phyloP scores from a whole-genome alignment of 2,888 invertebrate species.

The Trypoxylon attenuatum region DNA sequence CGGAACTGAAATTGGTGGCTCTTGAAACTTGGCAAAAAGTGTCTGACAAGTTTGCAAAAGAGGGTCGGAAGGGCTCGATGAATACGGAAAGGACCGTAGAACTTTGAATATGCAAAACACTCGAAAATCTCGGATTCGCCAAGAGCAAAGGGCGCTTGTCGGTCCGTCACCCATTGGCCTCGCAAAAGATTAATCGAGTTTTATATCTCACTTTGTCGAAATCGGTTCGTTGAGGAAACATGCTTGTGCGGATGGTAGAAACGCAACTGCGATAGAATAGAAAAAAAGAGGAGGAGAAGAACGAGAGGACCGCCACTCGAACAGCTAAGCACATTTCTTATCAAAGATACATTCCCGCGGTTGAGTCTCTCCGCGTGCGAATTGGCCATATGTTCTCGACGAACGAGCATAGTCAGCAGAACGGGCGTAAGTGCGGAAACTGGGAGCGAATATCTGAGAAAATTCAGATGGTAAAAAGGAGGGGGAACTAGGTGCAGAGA shows the following conservation, averaged over 20 bases:
- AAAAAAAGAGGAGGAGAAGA: background rate
- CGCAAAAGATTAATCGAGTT: background rate
- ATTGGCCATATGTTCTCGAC: constrained; percentile 2
- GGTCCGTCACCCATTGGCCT: no score
- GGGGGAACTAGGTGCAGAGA: background rate
- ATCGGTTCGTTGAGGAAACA: background rate
- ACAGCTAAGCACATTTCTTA: background rate
- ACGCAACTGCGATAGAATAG: background rate
- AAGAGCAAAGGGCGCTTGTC: background rate
- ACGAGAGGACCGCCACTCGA: background rate
- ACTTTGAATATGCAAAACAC: constrained; percentile 9
- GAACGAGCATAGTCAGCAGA: constrained; percentile 9
- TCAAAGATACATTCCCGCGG: background rate
- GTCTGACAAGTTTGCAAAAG: constrained; percentile 13
- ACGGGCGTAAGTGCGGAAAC: constrained; percentile 13
- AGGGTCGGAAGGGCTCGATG: background rate
- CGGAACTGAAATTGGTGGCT: constrained; percentile 22
- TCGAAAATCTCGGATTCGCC: background rate
- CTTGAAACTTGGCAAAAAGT: constrained; percentile 15
- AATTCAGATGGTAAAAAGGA: constrained; percentile 6
- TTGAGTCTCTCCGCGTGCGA: constrained; percentile 1
- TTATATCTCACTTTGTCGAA: background rate
- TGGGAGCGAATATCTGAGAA: constrained; percentile 5
- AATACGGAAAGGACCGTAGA: background rate
- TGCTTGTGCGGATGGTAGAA: background rate